Conservation (phyloP, 2,797 vertebrate species). For the Botia kubotai region DNA sequence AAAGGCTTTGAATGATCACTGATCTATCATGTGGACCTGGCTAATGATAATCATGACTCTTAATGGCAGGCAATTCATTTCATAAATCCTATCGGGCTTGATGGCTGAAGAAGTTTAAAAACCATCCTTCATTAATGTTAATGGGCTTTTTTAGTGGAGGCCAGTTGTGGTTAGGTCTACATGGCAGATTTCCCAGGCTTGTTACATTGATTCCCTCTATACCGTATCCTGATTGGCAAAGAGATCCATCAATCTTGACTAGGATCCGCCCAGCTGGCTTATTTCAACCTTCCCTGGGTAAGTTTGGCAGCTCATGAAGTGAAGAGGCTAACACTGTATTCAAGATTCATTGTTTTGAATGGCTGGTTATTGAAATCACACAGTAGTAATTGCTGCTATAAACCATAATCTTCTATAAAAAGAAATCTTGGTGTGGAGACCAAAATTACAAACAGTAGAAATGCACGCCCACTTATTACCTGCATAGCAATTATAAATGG, state of each 20-base stretch:
- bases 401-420: slow-evolving; percentile 37
- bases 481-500: slow-evolving; percentile 13
- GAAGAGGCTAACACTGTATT: no score
- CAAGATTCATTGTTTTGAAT: slow-evolving; percentile 4
- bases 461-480: slow-evolving; percentile 1
- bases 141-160: slow-evolving; percentile 77
- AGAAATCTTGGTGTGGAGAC: slow-evolving; percentile 9
- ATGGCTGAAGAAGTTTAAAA: slow-evolving; percentile 80
- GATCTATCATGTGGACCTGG: slow-evolving; percentile 57
- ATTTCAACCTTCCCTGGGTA: no score
- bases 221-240: slow-evolving; percentile 79
- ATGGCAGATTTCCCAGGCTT: slow-evolving; percentile 81
- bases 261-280: slow-evolving; percentile 73
- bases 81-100: slow-evolving; percentile 79
- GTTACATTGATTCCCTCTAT: slow-evolving; percentile 75
- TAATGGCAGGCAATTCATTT: slow-evolving; percentile 76
- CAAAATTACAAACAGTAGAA: neutral
- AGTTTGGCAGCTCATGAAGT: slow-evolving; percentile 44
- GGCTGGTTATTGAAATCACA: slow-evolving; percentile 32
- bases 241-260: slow-evolving; percentile 74
- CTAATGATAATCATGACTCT: slow-evolving; percentile 76
- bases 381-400: slow-evolving; percentile 40
- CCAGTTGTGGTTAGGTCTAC: slow-evolving; percentile 80
- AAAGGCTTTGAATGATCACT: slow-evolving; percentile 51
- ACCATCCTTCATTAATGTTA: slow-evolving; percentile 84